phyloP scores from a whole-genome alignment of 2,113 vertebrate species.

The human region DNA sequence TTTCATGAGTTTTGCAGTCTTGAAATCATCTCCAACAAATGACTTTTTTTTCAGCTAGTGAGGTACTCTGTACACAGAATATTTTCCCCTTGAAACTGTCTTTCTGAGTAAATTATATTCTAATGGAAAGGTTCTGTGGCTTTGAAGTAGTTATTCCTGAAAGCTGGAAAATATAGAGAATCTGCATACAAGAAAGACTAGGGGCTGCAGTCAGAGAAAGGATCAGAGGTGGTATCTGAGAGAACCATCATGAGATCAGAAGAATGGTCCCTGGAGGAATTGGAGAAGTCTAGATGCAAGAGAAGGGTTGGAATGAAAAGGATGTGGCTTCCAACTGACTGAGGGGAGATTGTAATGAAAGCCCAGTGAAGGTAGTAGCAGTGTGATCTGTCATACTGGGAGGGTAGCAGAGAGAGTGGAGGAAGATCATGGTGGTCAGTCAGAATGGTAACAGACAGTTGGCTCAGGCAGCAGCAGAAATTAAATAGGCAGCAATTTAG shows the following conservation, averaged over 20 bases:
- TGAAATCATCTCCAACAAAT: slow-evolving; percentile 53
- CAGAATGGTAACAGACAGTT: not conserved
- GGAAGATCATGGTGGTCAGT: not conserved
- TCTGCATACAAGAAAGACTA: not conserved
- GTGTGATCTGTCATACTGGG: not conserved
- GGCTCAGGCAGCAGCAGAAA: not conserved
- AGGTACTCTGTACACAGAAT: slow-evolving; percentile 4
- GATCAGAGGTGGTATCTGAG: not conserved
- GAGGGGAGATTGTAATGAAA: not conserved
- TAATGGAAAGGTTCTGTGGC: not conserved
- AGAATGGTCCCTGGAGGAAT: not conserved
- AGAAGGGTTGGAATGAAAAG: not conserved
- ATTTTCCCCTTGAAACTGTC: slow-evolving; percentile 29
- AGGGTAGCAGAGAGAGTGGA: not conserved
- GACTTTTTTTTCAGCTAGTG: slow-evolving; percentile 33
- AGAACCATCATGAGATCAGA: not conserved
- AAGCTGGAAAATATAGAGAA: slow-evolving; percentile 21
- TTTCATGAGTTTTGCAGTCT: slow-evolving; percentile 57
- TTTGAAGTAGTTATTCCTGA: slow-evolving; percentile 53
- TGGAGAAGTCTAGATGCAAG: too few relatives aligned
- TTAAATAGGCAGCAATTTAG: not conserved
- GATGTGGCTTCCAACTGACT: fast-evolving
- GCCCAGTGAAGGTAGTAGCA: not conserved
- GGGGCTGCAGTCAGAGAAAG: not conserved
- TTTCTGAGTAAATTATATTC: slow-evolving; percentile 42